Base-by-base conservation (phyloP, 2,888 invertebrate genomes). In the Microctonus brassicae region DNA sequence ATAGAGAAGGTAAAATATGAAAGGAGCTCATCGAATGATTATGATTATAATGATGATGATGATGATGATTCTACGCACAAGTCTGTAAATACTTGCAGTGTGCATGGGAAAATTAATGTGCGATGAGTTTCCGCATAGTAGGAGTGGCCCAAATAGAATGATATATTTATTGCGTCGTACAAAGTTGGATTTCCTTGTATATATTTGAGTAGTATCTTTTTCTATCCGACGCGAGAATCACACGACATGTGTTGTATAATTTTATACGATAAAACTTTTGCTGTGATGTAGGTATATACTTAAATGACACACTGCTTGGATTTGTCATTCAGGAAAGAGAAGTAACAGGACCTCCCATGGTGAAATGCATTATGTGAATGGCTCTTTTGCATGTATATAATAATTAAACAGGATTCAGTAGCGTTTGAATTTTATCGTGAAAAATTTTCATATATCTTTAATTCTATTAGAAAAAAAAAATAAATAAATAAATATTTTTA, bases 61-160 rank as follows among this genome's bases (percentile, higher is more conserved):
- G 26, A 42, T 29, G 52, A 64, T 64, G 52, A 52, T 64, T 33
- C 33, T 33, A 42, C 57, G 60, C 42, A 26, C 17, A 13, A 26
- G 60, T 53, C 42, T 24, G 62, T 34, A 17, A 61, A 57, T 61
- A 69, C 53, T 60, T 60, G 17, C n/a, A n/a, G n/a, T 17, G 58
- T 34, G n/a, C n/a, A n/a, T 70, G 65, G 64, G 67, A 74, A 73
- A 74, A 73, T 74, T 73, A 76, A 74, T 76, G 68, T 53, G 42
- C 74, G 70, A 71, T 60, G 76, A 76, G 78, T 82, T 82, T 81
- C 82, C 79, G 77, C 72, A 29, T 47, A 47, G 75, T 76, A 79
- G 80, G 77, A 80, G 82, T 79, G 83, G 80, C 80, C 80, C 76
- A 65, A 66, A 73, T 47, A 70, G 79, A 81, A 83, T 83, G 82